Evolutionary conservation across 2,797 vertebrate genomes (phyloP), one percentile per base, ranked within the genome.

Genomic region (Brachymystax lenok): DNA sequence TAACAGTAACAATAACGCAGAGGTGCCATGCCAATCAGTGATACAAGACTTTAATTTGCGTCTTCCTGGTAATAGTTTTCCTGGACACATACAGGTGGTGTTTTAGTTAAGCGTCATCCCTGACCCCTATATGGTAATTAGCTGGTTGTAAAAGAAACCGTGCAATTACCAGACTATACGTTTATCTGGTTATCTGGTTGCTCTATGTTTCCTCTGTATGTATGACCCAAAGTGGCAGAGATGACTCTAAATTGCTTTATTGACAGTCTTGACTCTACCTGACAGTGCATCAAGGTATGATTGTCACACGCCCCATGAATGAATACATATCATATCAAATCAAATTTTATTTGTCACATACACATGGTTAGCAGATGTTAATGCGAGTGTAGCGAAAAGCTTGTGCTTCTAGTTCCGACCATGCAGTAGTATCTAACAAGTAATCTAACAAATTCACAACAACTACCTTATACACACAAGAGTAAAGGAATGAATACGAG

Each of bases 201-300:
- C 24, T 28, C 79, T 69, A 71, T 83, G 83, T 76, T 82, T 74
- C 80, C 86, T 21, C 74, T 63, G 63, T 78, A 51, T 79, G 73
- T 84, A 87, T 80, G 78, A 78, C 82, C 74, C 77, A 61, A 74
- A 73, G 3, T 33, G 51, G 69, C 56, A 2, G 74, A 28, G 71
- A 86, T 87, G 71, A 80, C 88, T 84, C 84, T 86, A 78, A 83
- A 88, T 87, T 80, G 83, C 85, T 91, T 88, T 30, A 30, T 30
- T 88, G 84, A 90, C 84, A 79, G 51, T 78, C 86, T 87, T 86
- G 87, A 92, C 88, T 79, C 71, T 56, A 82, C 78, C 82, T 77
- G 84, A 80, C 77, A 77, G 74, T 24, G 76, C 71, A 52, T 76
- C 51, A 46, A 13, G 10, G 78, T 74, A 80, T 69, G 82, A 46